Evolutionary conservation across 53 echinoderm and acorn worm genomes (phyloP), one percentile per base, ranked within the genome.

Genomic region (Patiria pectinifera): DNA sequence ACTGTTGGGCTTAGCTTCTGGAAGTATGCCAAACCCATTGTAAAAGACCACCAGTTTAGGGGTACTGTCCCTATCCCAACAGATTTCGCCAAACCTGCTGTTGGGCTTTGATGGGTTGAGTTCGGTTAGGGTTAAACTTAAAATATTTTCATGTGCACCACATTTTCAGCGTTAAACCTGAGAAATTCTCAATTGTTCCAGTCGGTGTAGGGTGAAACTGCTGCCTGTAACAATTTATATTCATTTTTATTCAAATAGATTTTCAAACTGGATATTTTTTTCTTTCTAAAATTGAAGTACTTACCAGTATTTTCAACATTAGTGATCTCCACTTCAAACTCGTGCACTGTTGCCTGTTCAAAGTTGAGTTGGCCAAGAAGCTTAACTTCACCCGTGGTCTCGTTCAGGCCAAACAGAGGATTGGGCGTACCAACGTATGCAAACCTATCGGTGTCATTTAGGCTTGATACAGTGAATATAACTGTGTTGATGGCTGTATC

Each of bases 281-380:
- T 74, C 74, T 24, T 53, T 53, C 53, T 6, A 53, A 66, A 15
- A 66, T 18, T 8, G 12, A 0, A 60, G 14, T 47, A 83, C 97
- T 89, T 93, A 97, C 96, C 94, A 85, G 97, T 60, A 83, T 95
- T 71, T 61, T 82, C 91, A 8, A 84, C n/a, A 83, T 94, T 96
- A 45, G 93, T 93, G 26, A 97, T 94, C 85, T 81, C 59, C 60
- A 97, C 87, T 62, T 82, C 81, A 16, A 97, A 85, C 58, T 76
- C 83, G 82, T 96, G 89, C 62, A 77, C 43, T 9, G 72, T 16
- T 25, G 44, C 62, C 46, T 85, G 46, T 82, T 97, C 97, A 86
- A 70, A 95, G 83, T 97, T 92, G 18, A 97, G 85, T 5, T 48
- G 10, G 26, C 45, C 43, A 13, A 62, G 63, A 11, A 97, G 69